Evolutionary conservation across 2,113 vertebrate species (phyloP), one percentile per base, ranked within the genome.

Genomic region (Cercopithecus mona): DNA sequence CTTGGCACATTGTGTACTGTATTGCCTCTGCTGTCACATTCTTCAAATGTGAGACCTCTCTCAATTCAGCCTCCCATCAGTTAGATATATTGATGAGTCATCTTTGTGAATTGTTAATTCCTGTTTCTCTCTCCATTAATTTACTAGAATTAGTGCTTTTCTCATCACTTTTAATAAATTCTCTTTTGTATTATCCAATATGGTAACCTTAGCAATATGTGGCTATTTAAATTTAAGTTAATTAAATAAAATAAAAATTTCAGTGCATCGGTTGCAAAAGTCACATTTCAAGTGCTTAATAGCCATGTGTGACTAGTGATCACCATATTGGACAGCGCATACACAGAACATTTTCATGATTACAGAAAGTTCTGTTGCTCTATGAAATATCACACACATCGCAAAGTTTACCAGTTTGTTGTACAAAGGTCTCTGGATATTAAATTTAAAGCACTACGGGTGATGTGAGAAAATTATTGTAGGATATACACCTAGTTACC

Each of bases 221-320:
- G 25, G 45, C 43, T 93, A 40, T 57, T 86, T 90, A 89, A 64
- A 90, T 92, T 88, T 72, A 89, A 82, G 82, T 45, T 78, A 81
- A 92, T 52, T 68, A 86, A 75, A 70, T 75, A 66, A 92, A 88
- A 85, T 27, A 48, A 88, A 96, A 87, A 72, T 79, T 94, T 92
- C 38, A 94, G 14, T 92, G 87, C n/a, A 85, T 57, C 6, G n/a
- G 66, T 52, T 76, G 68, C 35, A 45, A 13, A 83, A 81, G 2
- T 61, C 35, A 95, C 14, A 89, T 64, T 68, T 50, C 12, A 35
- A 66, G 48, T 72, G 18, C 61, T 43, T 43, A 89, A 89, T 0
- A 80, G 73, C 32, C 17, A 38, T 23, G 8, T 59, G 40, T 61
- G 82, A 22, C 78, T 59, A 48, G 2, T 45, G 30, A 70, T 79